A percentile compares a stretch with the other conserved stretches of the same genome.
These are phyloP conservation scores for Ganaspis brasiliensis DNA, from an alignment of 2,888 invertebrate species.

Conservation along the genomic window DNA sequence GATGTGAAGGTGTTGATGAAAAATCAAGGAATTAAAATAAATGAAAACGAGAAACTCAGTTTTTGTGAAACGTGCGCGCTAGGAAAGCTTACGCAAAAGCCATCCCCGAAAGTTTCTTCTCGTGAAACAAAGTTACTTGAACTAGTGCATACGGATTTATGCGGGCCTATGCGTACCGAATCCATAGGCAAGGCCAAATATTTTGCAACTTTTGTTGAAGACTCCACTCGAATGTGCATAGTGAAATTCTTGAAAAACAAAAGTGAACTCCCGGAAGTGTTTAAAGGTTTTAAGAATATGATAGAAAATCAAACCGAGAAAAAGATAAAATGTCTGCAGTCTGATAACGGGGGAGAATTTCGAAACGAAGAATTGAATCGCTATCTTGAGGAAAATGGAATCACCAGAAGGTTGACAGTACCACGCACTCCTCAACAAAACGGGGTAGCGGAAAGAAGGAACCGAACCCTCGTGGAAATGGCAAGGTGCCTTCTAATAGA, in stretches of 20 bases:
- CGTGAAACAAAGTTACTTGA: not conserved
- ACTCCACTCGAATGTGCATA: not conserved
- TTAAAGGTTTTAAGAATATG: not conserved
- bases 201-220: constrained; percentile 12
- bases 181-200: not conserved
- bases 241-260: not conserved
- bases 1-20: not conserved
- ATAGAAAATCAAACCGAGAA: constrained; percentile 25
- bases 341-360: not conserved
- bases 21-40: not conserved
- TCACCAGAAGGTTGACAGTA: not conserved
- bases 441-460: constrained; percentile 24
- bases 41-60: not conserved
- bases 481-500: constrained; percentile 39
- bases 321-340: not conserved
- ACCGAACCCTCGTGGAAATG: constrained; percentile 31
- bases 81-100: not conserved
- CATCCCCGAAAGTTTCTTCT: not conserved
- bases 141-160: constrained; percentile 4
- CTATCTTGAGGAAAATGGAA: not conserved
- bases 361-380: not conserved
- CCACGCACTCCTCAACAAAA: constrained; percentile 43
- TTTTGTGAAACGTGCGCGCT: not conserved
- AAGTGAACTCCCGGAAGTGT: not conserved
- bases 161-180: constrained; percentile 32